Evolutionary conservation across 2,888 invertebrate species (phyloP).

Genomic region (Pteria penguin): DNA sequence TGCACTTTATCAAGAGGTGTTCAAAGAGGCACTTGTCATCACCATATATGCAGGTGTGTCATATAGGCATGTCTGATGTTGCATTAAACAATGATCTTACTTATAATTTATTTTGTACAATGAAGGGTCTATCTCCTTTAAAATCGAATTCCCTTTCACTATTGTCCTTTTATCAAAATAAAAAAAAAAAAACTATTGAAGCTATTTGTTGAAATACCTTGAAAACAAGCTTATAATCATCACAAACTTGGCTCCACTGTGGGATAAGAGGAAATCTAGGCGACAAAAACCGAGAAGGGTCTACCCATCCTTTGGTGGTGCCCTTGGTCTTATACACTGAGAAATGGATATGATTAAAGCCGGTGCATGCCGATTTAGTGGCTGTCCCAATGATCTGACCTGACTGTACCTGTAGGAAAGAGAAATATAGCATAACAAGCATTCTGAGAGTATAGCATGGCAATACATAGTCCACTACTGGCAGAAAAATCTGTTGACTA

Average conservation of each 20-base stretch:
- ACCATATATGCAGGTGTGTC: too few species aligned
- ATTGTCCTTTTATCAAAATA: too few species aligned
- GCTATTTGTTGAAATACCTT: too few species aligned
- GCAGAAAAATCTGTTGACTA: too few species aligned
- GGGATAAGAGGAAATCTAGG: constrained; percentile 51
- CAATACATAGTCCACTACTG: not conserved
- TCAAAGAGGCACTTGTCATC: too few species aligned
- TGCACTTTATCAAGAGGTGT: too few species aligned
- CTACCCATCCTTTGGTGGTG: constrained; percentile 37
- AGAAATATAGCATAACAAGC: not conserved
- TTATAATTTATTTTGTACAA: too few species aligned
- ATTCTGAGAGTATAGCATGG: not conserved
- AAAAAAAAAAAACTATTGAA: too few species aligned
- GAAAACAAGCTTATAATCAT: constrained; percentile 63
- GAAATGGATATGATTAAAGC: constrained; percentile 62
- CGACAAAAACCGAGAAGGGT: constrained; percentile 57
- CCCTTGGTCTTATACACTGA: constrained; percentile 46
- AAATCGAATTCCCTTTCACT: too few species aligned
- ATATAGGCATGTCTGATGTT: too few species aligned
- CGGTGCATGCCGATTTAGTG: constrained; percentile 40
- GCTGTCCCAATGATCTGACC: constrained; percentile 61
- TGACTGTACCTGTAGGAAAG: constrained; percentile 53
- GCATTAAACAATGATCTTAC: too few species aligned
- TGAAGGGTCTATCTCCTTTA: too few species aligned
- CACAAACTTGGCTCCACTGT: constrained; percentile 61